These are phyloP conservation scores for Eristalis arbustorum DNA, from an alignment of 2,888 invertebrate genomes.

Conservation along the genomic window DNA sequence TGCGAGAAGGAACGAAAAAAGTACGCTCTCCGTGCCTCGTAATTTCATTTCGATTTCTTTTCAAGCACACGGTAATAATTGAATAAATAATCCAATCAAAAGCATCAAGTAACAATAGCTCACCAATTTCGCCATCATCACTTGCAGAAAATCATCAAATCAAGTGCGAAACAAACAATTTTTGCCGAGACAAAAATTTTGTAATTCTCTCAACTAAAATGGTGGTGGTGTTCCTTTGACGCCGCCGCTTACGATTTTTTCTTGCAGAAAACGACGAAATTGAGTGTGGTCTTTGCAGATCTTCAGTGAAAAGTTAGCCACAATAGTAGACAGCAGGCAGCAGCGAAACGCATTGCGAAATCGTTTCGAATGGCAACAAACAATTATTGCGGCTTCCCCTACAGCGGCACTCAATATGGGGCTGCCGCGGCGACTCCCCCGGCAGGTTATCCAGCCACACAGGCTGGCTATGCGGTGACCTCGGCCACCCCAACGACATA, in stretches of 20 bases:
- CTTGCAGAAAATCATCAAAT: background rate
- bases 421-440: constrained; percentile 85
- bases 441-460: constrained; percentile 91
- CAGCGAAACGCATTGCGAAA: background rate
- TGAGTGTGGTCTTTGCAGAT: constrained; percentile 51
- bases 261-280: constrained; percentile 70
- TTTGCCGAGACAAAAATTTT: constrained; percentile 50
- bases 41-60: constrained; percentile 43
- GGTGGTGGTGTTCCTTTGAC: constrained; percentile 67
- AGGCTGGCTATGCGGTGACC: constrained; percentile 91
- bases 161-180: constrained; percentile 2
- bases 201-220: constrained; percentile 62
- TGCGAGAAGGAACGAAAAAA: constrained; percentile 41
- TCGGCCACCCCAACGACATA: constrained; percentile 91
- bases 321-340: constrained; percentile 1
- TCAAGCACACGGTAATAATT: constrained; percentile 48
- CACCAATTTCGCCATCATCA: background rate
- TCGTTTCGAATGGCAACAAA: constrained; percentile 82
- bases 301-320: background rate
- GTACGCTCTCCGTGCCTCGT: constrained; percentile 43
- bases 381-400: constrained; percentile 97
- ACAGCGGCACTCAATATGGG: constrained; percentile 96
- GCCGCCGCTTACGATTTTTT: constrained; percentile 76
- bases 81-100: constrained; percentile 13
- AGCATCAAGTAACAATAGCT: background rate